phyloP scores from a whole-genome alignment of 1,140 invertebrate genomes.

The Pseudomyrmex sp. region DNA sequence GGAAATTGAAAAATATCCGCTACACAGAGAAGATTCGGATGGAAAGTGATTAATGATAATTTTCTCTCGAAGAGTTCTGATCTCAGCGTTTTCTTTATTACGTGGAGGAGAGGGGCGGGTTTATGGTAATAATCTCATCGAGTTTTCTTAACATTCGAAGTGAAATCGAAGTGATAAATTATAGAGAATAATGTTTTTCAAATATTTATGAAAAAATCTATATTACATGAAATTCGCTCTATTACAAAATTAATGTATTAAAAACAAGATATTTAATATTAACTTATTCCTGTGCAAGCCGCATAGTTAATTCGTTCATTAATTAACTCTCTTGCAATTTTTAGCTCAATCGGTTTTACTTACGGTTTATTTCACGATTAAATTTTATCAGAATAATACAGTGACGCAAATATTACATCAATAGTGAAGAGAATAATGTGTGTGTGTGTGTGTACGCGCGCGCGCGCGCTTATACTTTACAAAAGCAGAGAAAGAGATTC shows the following conservation, averaged over 20 bases:
- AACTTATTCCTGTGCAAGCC: no score
- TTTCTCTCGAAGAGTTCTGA: background rate
- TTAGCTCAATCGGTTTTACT: background rate
- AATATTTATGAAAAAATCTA: background rate
- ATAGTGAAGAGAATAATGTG: background rate
- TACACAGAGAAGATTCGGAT: background rate
- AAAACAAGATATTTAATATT: background rate
- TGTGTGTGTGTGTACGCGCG: no score
- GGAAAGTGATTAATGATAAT: slow-evolving; percentile 4
- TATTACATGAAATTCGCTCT: background rate
- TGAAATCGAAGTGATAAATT: background rate
- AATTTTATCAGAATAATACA: background rate
- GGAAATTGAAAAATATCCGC: slow-evolving; percentile 8
- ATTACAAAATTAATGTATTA: background rate
- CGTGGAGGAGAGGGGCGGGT: background rate
- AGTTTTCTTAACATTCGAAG: background rate
- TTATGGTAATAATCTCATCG: background rate
- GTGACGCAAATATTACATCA: slow-evolving; percentile 9
- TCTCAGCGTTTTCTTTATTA: background rate
- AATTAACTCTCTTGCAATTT: slow-evolving; percentile 18
- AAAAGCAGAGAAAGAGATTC: slow-evolving; percentile 36
- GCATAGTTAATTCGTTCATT: background rate
- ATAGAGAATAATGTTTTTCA: background rate
- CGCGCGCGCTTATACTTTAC: background rate
- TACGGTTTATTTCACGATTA: background rate